phyloP scores from a whole-genome alignment of 2,113 vertebrate species.

The Antigone vipio region DNA sequence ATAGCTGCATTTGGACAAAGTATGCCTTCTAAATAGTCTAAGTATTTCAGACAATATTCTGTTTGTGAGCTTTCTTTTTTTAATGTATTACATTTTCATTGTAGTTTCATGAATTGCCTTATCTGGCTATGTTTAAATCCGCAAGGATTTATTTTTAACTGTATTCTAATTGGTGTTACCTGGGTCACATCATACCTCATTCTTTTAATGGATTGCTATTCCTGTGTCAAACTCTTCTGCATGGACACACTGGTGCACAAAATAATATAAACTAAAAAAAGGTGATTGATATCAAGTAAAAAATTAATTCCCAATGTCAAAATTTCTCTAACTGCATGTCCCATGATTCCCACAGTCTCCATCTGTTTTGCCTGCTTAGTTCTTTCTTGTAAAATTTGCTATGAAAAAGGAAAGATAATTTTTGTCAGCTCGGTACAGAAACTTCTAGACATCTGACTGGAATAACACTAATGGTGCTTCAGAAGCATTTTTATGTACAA shows the following conservation, averaged over 20 bases:
- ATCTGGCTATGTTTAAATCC: neutral
- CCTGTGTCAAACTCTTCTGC: neutral
- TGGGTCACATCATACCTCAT: neutral
- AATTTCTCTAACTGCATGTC: neutral
- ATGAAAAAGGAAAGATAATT: neutral
- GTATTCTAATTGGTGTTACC: neutral
- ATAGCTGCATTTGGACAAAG: neutral
- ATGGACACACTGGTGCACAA: rapidly evolving
- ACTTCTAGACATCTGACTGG: neutral
- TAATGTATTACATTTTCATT: neutral
- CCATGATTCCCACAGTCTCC: neutral
- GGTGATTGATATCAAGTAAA: neutral
- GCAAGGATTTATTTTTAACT: neutral
- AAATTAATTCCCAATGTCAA: neutral
- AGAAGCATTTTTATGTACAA: neutral
- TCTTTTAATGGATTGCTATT: neutral
- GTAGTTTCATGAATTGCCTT: neutral
- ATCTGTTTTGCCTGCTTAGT: neutral
- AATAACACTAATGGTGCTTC: neutral
- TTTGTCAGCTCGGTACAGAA: neutral
- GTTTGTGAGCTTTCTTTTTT: neutral
- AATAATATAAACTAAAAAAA: neutral
- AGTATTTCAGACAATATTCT: neutral
- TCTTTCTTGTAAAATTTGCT: neutral
- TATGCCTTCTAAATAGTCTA: neutral